Base-by-base conservation (phyloP, 2,113 vertebrate genomes). In the Poeciliopsis occidentalis region DNA sequence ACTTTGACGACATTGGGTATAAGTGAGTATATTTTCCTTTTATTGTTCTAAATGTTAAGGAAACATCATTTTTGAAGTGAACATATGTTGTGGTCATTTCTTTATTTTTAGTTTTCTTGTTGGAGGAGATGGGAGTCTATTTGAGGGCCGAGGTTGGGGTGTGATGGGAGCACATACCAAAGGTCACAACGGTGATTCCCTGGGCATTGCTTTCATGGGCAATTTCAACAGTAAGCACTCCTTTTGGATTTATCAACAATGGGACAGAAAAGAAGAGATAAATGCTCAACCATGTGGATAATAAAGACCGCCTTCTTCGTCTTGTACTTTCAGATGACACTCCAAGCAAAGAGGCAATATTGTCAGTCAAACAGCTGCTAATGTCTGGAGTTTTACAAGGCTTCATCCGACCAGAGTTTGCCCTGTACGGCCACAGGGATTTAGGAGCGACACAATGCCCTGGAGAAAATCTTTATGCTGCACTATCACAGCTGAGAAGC, bases 181-280 rank as follows among this genome's bases (percentile, higher is more conserved):
- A 19, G 88, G 88, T 22, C 88, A 94, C 85, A 96, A 95, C 69
- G 63, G 83, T 17, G 79, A 93, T 76, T 95, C 95, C 12, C 64
- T 96, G 12, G 95, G 95, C 11, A 80, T 96, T 44, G 94, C 94
- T 15, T 94, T 96, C 85, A 94, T 96, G 34, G 96, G 95, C 15
- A 90, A 85, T 82, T 95, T 93, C 63, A 91, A 87, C 29, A 85
- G 96, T 97, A 89, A 91, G 82, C 13, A 19, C 10, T 32, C 11
- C 19, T 51, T 72, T 63, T 78, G 32, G 29, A 34, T 34, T 12
- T 6, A 4, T 26, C 10, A 11, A 37, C 22, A 62, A 30, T 19
- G 12, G 7, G 10, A 24, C 22, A 57, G 27, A 30, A 29, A 31
- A 44, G 8, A 22, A 27, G 5, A 1, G 4, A 3, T 30, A 27